Evolutionary conservation across 2,113 vertebrate genomes (phyloP).

Genomic region (Prolemur simus): DNA sequence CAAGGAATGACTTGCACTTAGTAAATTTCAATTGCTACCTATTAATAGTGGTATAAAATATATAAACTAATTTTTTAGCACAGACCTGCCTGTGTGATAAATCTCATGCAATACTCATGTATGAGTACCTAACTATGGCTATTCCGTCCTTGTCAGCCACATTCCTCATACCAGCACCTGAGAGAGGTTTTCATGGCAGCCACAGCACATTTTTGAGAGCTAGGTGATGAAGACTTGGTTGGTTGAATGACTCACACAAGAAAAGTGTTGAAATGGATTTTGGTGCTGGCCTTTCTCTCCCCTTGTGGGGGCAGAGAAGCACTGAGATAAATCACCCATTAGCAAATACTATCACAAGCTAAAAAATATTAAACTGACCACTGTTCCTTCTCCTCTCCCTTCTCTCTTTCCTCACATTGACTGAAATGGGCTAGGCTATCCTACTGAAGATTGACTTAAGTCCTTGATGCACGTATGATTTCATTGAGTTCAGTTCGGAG

Average conservation of each 20-base stretch:
- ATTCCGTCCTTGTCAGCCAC: background rate
- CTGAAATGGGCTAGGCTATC: background rate
- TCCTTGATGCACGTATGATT: background rate
- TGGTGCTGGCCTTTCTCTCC: background rate
- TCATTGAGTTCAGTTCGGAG: conserved; percentile 1
- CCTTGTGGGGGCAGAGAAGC: background rate
- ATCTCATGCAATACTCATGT: background rate
- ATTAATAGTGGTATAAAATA: background rate
- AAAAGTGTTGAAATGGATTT: conserved; percentile 40
- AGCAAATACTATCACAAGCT: conserved; percentile 10
- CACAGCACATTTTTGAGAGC: background rate
- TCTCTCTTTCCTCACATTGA: background rate
- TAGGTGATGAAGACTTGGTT: background rate
- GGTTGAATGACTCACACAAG: background rate
- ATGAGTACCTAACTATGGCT: background rate
- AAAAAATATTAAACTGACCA: background rate
- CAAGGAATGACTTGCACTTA: background rate
- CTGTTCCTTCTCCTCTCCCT: background rate
- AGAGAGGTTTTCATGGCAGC: background rate
- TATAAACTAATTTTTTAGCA: background rate
- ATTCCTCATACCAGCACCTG: background rate
- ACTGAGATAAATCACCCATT: conserved; percentile 8
- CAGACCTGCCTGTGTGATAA: background rate
- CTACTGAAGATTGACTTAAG: background rate
- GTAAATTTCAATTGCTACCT: background rate